Percentiles rank a stretch among this genome's conserved stretches.
These are phyloP conservation scores for Enteromius trimaculatus DNA, from an alignment of 2,797 vertebrate species.

Conservation along the genomic window DNA sequence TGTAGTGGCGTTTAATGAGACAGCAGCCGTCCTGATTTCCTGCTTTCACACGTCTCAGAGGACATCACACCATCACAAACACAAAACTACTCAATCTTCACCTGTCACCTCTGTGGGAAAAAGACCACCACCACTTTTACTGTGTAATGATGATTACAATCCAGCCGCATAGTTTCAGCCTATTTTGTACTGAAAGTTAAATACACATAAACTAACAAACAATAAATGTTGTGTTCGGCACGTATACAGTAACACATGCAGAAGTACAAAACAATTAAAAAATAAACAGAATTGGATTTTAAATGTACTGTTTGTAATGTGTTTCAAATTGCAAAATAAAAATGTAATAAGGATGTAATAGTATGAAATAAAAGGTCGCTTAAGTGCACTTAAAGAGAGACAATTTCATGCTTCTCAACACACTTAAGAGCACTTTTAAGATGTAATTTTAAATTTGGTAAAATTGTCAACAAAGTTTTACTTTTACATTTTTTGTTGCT, in stretches of 20 bases:
- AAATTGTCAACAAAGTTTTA: neutral
- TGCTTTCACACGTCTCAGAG: slow-evolving; percentile 72
- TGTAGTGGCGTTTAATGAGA: slow-evolving; percentile 77
- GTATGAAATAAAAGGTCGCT: neutral
- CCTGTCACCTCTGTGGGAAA: slow-evolving; percentile 34
- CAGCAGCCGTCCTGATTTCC: slow-evolving; percentile 76
- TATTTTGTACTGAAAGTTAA: neutral
- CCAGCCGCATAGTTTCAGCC: neutral
- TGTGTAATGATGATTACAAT: neutral
- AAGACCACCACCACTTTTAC: neutral
- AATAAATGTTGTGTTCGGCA: neutral
- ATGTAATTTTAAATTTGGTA: neutral
- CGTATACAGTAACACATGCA: neutral
- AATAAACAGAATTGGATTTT: neutral
- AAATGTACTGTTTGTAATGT: neutral
- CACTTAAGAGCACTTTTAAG: neutral
- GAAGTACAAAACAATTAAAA: neutral
- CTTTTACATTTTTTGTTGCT: too few relatives aligned
- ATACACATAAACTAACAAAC: neutral
- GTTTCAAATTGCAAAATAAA: neutral
- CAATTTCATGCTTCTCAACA: neutral
- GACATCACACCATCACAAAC: slow-evolving; percentile 56
- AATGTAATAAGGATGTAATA: neutral
- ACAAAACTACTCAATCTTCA: slow-evolving; percentile 46
- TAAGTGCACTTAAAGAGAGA: neutral